Conservation (phyloP, 2,797 vertebrate species). For the Erithacus rubecula region DNA sequence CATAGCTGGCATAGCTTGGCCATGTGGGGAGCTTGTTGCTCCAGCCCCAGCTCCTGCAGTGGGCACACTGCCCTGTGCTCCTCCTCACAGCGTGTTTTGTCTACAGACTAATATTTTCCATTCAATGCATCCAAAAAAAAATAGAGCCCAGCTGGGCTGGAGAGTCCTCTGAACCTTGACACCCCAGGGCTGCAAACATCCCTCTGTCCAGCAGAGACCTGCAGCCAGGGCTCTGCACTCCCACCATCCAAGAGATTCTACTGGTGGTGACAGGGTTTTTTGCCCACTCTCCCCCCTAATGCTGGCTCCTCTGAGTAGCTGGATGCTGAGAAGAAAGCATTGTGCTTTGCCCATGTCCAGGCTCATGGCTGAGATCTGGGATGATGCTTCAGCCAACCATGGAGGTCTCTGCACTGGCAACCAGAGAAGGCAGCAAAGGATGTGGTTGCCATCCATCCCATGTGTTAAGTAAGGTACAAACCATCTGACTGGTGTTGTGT, state of each 20-base stretch:
- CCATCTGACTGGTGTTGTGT: background rate
- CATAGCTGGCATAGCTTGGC: background rate
- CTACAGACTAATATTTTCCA: constrained; percentile 57
- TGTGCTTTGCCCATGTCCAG: background rate
- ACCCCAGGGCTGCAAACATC: background rate
- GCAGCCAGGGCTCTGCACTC: background rate
- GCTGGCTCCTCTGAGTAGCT: background rate
- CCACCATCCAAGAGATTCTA: background rate
- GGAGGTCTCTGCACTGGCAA: rapidly evolving
- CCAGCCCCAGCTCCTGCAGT: background rate
- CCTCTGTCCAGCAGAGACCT: background rate
- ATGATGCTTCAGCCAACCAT: rapidly evolving
- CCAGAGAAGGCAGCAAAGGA: background rate
- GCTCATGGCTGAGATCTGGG: background rate
- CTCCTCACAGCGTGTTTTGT: background rate
- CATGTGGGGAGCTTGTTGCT: background rate
- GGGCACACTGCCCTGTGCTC: rapidly evolving
- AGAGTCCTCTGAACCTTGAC: background rate
- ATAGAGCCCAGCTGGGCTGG: background rate
- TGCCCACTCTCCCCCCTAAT: background rate
- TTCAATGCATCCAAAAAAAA: background rate
- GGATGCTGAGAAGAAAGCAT: background rate
- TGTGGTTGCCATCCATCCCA: rapidly evolving
- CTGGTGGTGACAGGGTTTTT: background rate
- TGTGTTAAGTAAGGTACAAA: background rate